A percentile compares a stretch with the other conserved stretches of the same genome.
Evolutionary conservation across 2,888 invertebrate genomes (phyloP).

Genomic region (Tiliacea citrago): DNA sequence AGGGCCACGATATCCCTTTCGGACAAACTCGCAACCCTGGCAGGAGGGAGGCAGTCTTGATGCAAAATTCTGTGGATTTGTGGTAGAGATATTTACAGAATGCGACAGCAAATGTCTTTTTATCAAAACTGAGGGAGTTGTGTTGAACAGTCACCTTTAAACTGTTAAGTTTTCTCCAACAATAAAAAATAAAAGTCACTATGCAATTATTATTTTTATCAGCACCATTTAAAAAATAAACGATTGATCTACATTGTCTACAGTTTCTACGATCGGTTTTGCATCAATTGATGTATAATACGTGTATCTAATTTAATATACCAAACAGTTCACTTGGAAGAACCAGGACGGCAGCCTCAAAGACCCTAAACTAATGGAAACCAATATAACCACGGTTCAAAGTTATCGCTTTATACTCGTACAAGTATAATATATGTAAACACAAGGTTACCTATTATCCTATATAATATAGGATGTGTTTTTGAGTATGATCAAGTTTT

Average conservation of each 20-base stretch:
- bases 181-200: background rate
- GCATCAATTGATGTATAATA: slow-evolving; percentile 6
- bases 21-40: no score
- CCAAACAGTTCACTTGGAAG: slow-evolving; percentile 54
- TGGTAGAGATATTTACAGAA: background rate
- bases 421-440: slow-evolving; percentile 17
- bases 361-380: slow-evolving; percentile 60
- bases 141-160: background rate
- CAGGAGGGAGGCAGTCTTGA: background rate
- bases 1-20: no score
- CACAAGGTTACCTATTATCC: slow-evolving; percentile 13
- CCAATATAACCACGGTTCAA: slow-evolving; percentile 55
- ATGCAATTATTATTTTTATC: background rate
- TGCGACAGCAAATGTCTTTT: background rate
- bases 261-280: slow-evolving; percentile 13
- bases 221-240: background rate
- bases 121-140: background rate
- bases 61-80: background rate
- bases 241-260: background rate
- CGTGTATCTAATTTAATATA: slow-evolving; percentile 37
- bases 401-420: slow-evolving; percentile 35
- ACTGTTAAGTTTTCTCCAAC: background rate
- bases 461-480: slow-evolving; percentile 17
- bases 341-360: slow-evolving; percentile 46
- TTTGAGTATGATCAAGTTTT: no score